Percentiles rank a stretch among this genome's conserved stretches.
Conservation (phyloP, 2,113 vertebrate genomes). For the Gasterosteus nipponicus region DNA sequence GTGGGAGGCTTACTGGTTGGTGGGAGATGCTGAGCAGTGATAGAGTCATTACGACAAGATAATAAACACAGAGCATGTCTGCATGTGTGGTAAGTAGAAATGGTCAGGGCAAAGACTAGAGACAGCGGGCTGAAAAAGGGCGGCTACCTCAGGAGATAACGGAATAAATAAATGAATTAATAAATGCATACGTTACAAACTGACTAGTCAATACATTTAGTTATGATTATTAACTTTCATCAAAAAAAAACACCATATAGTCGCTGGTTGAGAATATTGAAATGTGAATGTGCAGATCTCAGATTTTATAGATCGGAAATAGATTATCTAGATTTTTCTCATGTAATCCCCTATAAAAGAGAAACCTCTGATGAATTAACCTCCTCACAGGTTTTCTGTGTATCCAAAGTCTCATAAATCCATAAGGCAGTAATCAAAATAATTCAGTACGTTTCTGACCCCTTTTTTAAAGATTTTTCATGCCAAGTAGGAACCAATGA, state of each 20-base stretch:
- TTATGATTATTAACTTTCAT: not conserved
- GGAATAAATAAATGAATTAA: constrained; percentile 16
- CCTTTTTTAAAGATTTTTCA: not conserved
- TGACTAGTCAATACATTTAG: not conserved
- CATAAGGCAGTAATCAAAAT: no score
- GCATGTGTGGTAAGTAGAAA: constrained; percentile 21
- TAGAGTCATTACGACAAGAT: constrained; percentile 51
- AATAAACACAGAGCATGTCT: constrained; percentile 59
- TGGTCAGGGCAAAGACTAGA: constrained; percentile 22
- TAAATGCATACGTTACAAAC: not conserved
- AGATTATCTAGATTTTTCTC: no score
- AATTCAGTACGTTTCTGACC: not conserved
- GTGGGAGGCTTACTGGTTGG: constrained; percentile 60
- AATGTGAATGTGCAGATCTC: not conserved
- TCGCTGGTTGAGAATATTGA: not conserved
- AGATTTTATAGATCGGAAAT: no score
- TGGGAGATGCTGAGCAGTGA: constrained; percentile 59
- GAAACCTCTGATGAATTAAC: no score
- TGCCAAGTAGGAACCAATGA: not conserved
- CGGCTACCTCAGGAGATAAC: constrained; percentile 22
- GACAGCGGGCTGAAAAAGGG: constrained; percentile 33
- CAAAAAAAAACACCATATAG: not conserved
- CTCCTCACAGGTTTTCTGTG: no score
- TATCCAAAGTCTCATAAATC: no score
- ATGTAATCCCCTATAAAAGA: no score